Percentiles rank a stretch among this genome's conserved stretches.
Evolutionary conservation across 64 coral and sea anemone species (phyloP).

Genomic region (Porites lutea): DNA sequence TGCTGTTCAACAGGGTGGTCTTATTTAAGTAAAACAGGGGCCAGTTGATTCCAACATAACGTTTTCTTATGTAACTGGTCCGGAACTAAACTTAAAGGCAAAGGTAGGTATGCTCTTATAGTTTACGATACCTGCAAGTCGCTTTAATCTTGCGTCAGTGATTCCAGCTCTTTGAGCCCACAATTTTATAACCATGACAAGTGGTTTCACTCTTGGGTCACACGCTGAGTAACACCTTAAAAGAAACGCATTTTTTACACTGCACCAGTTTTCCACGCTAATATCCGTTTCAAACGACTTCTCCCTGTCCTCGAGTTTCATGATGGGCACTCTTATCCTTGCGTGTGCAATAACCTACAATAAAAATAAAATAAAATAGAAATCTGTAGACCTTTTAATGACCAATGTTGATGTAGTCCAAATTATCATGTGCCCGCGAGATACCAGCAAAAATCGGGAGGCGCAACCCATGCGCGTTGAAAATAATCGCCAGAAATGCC

Average conservation of each 20-base stretch:
- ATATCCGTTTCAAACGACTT: constrained; percentile 34
- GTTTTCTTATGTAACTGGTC: too few relatives aligned
- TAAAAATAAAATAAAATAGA: not conserved
- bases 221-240: constrained; percentile 41
- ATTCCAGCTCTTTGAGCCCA: constrained; percentile 29
- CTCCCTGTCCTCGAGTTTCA: constrained; percentile 41
- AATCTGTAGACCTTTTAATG: too few relatives aligned
- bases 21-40: too few relatives aligned
- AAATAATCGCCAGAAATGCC: too few relatives aligned
- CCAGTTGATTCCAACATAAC: too few relatives aligned
- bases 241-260: constrained; percentile 10
- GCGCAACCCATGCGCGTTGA: too few relatives aligned
- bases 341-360: not conserved
- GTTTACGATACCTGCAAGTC: not conserved
- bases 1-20: too few relatives aligned
- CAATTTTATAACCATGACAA: constrained; percentile 32
- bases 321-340: constrained; percentile 23
- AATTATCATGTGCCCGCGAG: too few relatives aligned
- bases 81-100: too few relatives aligned
- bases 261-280: constrained; percentile 46
- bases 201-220: constrained; percentile 40
- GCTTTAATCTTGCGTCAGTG: constrained; percentile 24
- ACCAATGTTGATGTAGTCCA: too few relatives aligned
- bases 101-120: not conserved
- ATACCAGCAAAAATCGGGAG: too few relatives aligned